Conservation (phyloP, 1,140 invertebrate species). For the Drosophila simulans region DNA sequence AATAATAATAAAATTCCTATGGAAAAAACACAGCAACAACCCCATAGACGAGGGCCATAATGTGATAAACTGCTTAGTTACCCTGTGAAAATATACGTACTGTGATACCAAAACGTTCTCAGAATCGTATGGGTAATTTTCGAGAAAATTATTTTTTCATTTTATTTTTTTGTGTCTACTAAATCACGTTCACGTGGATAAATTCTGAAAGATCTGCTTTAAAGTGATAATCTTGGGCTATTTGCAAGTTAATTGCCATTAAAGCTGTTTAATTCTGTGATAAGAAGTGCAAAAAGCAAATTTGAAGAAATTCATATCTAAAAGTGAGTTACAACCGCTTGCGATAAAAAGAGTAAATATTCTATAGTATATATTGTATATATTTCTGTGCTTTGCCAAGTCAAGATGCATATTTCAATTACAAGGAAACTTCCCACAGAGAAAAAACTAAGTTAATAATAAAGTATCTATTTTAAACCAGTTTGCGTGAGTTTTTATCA, state of each 20-base stretch:
- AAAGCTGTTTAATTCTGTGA: constrained; percentile 7
- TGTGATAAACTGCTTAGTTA: constrained; percentile 29
- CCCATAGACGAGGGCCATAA: background rate
- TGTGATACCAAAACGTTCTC: background rate
- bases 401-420: background rate
- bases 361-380: background rate
- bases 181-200: constrained; percentile 1
- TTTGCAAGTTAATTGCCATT: background rate
- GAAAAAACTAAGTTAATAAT: background rate
- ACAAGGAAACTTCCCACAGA: background rate
- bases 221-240: background rate
- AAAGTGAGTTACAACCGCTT: constrained; percentile 11
- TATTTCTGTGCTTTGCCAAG: too few species aligned
- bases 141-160: background rate
- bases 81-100: constrained; percentile 19
- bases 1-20: constrained; percentile 20
- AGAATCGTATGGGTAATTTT: constrained; percentile 10
- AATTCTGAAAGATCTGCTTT: background rate
- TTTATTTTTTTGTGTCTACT: too few species aligned
- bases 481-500: background rate
- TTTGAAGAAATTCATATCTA: constrained; percentile 6
- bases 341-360: background rate
- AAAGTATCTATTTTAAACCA: background rate
- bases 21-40: constrained; percentile 18
- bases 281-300: constrained; percentile 48